A percentile compares a stretch with the other conserved stretches of the same genome.
phyloP scores from a whole-genome alignment of 2,888 invertebrate genomes.

The Muscina levida region DNA sequence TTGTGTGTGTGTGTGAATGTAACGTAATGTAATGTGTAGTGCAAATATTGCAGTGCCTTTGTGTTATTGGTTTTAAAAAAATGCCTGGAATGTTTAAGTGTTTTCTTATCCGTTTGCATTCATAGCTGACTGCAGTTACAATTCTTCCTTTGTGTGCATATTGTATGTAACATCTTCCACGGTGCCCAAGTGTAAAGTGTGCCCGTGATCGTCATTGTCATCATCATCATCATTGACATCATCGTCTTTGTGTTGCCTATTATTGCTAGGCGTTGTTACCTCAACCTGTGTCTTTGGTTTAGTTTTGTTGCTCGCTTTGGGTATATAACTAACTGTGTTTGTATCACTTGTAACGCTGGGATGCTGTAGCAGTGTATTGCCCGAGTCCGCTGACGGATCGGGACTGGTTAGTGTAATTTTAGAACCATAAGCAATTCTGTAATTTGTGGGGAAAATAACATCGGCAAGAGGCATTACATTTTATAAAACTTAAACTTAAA shows the following conservation, averaged over 20 bases:
- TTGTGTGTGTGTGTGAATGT: not conserved
- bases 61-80: conserved; percentile 48
- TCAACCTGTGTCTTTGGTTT: conserved; percentile 58
- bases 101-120: conserved; percentile 22
- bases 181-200: conserved; percentile 73
- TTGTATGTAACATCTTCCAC: conserved; percentile 77
- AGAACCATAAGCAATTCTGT: conserved; percentile 79
- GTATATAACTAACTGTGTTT: conserved; percentile 78
- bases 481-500: too few species aligned
- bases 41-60: conserved; percentile 46
- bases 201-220: conserved; percentile 14
- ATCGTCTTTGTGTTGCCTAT: not conserved
- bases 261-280: not conserved
- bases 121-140: conserved; percentile 69
- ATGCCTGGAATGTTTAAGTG: conserved; percentile 41
- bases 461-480: too few species aligned
- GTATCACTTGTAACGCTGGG: conserved; percentile 76
- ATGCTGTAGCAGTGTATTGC: conserved; percentile 70
- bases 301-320: conserved; percentile 75
- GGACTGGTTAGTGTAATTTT: conserved; percentile 82
- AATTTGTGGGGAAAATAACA: conserved; percentile 46
- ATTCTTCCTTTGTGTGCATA: conserved; percentile 73
- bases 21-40: conserved; percentile 12
- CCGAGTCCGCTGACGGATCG: conserved; percentile 80
- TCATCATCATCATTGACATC: conserved; percentile 10